These are phyloP conservation scores for Anastatus disparis DNA, from an alignment of 1,140 invertebrate species.

Conservation along the genomic window DNA sequence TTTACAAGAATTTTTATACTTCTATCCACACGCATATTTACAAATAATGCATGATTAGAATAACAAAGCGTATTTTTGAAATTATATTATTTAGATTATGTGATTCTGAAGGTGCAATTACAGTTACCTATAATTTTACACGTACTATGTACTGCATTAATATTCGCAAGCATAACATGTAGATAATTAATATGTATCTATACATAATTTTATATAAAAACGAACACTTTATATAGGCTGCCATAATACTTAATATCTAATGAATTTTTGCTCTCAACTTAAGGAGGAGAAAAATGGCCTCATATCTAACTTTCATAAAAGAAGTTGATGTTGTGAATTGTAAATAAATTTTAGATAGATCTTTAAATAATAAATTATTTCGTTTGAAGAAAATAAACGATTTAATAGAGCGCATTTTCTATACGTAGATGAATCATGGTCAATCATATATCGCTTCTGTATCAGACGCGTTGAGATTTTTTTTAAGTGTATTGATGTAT, in stretches of 20 bases:
- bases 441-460: constrained; percentile 30
- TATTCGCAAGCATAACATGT: too few species aligned
- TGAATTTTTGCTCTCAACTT: neutral
- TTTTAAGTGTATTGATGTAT: constrained; percentile 13
- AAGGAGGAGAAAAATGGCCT: neutral
- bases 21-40: too few species aligned
- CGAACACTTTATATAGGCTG: neutral
- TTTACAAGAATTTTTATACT: too few species aligned
- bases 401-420: constrained; percentile 21
- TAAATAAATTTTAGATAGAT: constrained; percentile 35
- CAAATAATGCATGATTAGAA: too few species aligned
- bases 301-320: constrained; percentile 1
- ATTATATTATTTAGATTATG: too few species aligned
- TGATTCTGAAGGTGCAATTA: too few species aligned
- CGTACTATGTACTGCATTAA: too few species aligned
- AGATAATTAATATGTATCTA: neutral
- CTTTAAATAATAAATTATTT: constrained; percentile 9
- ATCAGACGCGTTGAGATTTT: constrained; percentile 23
- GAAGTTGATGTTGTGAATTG: neutral
- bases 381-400: neutral
- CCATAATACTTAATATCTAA: constrained; percentile 19
- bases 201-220: neutral
- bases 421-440: neutral
- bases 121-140: too few species aligned
- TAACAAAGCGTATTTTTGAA: too few species aligned